Percentiles rank a stretch among this genome's conserved stretches.
Evolutionary conservation across 1,140 invertebrate species (phyloP).

Genomic region (Pogonomyrmex californicus): DNA sequence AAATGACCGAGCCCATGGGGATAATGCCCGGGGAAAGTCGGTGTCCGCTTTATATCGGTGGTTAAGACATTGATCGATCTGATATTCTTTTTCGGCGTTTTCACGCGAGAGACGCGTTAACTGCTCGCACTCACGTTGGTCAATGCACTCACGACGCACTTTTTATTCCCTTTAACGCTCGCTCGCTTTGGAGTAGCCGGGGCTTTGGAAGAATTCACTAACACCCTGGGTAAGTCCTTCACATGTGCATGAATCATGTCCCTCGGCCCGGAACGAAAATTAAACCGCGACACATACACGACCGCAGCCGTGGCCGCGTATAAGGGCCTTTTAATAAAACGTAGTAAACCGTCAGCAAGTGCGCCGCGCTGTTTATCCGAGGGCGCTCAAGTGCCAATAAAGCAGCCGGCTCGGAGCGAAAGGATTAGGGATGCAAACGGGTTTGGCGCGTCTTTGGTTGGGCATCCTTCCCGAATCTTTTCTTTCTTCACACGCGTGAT

Average conservation of each 20-base stretch:
- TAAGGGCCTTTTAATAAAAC: constrained; percentile 55
- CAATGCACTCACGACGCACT: constrained; percentile 60
- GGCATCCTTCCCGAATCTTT: neutral
- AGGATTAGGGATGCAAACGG: constrained; percentile 21
- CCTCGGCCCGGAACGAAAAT: constrained; percentile 65
- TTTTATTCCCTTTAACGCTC: constrained; percentile 79
- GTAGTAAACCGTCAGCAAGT: constrained; percentile 24
- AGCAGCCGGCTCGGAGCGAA: constrained; percentile 13
- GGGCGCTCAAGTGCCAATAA: constrained; percentile 54
- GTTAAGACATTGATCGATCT: constrained; percentile 37
- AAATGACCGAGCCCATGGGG: constrained; percentile 52
- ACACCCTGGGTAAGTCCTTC: constrained; percentile 84
- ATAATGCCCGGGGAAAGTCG: constrained; percentile 45
- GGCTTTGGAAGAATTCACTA: constrained; percentile 84
- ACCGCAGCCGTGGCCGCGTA: constrained; percentile 9
- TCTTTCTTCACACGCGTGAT: neutral
- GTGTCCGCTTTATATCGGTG: neutral
- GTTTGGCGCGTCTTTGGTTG: constrained; percentile 3
- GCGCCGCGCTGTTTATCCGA: constrained; percentile 43
- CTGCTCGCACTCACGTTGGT: constrained; percentile 42
- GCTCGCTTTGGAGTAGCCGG: constrained; percentile 81
- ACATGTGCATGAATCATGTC: constrained; percentile 47
- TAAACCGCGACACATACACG: constrained; percentile 63
- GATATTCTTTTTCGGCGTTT: constrained; percentile 42
- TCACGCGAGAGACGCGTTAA: constrained; percentile 41